Evolutionary conservation across 2,888 invertebrate genomes (phyloP).

Genomic region (Brassicogethes aeneus): DNA sequence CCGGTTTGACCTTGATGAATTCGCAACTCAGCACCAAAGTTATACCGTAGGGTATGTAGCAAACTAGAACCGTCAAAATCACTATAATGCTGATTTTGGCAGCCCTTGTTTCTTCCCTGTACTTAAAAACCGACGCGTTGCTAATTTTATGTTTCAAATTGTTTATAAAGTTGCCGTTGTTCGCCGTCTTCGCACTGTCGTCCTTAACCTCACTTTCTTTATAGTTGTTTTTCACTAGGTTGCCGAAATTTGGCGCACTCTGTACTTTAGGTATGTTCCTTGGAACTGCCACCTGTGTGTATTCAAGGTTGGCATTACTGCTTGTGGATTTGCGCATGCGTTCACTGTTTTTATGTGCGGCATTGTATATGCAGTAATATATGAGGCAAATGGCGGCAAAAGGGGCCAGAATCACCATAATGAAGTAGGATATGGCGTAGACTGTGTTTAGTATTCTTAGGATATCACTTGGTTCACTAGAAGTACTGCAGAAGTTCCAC

Average conservation of each 20-base stretch:
- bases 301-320: slow-evolving; percentile 43
- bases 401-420: slow-evolving; percentile 45
- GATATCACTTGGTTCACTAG: slow-evolving; percentile 13
- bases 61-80: slow-evolving; percentile 54
- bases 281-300: slow-evolving; percentile 38
- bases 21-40: slow-evolving; percentile 32
- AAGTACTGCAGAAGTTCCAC: slow-evolving; percentile 38
- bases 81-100: slow-evolving; percentile 78
- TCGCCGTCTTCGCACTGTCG: slow-evolving; percentile 25
- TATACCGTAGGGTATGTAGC: slow-evolving; percentile 43
- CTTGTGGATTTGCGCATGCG: slow-evolving; percentile 43
- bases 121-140: slow-evolving; percentile 74
- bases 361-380: slow-evolving; percentile 65
- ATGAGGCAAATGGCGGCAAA: slow-evolving; percentile 61
- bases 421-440: slow-evolving; percentile 41
- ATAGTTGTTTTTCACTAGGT: slow-evolving; percentile 21
- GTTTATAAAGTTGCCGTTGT: slow-evolving; percentile 57
- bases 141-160: slow-evolving; percentile 71
- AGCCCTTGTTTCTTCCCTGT: slow-evolving; percentile 82
- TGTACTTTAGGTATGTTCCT: slow-evolving; percentile 31
- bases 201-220: slow-evolving; percentile 7
- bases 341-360: slow-evolving; percentile 64
- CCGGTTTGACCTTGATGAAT: slow-evolving; percentile 27
- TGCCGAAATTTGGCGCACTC: slow-evolving; percentile 33
- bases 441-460: slow-evolving; percentile 37